Conservation (phyloP, 2,113 vertebrate species). For the Tyrannus savana region DNA sequence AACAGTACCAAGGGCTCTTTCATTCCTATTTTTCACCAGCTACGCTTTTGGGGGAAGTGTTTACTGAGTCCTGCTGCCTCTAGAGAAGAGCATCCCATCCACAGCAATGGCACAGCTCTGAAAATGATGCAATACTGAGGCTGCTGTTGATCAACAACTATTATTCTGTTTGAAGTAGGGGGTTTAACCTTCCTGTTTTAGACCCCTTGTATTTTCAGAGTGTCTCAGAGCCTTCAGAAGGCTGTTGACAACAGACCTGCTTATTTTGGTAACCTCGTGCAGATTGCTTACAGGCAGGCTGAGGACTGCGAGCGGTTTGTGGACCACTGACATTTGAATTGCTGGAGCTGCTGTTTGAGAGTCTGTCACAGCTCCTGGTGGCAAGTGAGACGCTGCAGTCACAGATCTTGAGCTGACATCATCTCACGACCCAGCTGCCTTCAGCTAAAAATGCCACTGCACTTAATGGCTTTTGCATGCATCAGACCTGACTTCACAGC, state of each 20-base stretch:
- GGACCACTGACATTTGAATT: neutral
- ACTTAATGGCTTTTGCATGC: neutral
- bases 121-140: neutral
- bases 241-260: neutral
- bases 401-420: neutral
- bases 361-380: neutral
- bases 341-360: neutral
- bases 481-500: neutral
- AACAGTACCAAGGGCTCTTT: neutral
- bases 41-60: neutral
- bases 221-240: neutral
- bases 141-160: neutral
- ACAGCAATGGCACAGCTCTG: neutral
- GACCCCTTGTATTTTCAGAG: neutral
- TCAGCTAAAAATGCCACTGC: neutral
- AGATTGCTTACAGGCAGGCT: neutral
- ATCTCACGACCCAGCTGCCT: neutral
- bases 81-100: neutral
- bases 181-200: neutral
- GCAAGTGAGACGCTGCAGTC: neutral
- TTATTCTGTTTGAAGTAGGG: neutral
- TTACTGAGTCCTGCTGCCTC: neutral
- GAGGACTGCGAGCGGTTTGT: neutral
- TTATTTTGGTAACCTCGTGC: neutral
- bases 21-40: neutral